Evolutionary conservation across 2,888 invertebrate genomes (phyloP), one percentile per base, ranked within the genome.

Genomic region (Leucophora obtusa): DNA sequence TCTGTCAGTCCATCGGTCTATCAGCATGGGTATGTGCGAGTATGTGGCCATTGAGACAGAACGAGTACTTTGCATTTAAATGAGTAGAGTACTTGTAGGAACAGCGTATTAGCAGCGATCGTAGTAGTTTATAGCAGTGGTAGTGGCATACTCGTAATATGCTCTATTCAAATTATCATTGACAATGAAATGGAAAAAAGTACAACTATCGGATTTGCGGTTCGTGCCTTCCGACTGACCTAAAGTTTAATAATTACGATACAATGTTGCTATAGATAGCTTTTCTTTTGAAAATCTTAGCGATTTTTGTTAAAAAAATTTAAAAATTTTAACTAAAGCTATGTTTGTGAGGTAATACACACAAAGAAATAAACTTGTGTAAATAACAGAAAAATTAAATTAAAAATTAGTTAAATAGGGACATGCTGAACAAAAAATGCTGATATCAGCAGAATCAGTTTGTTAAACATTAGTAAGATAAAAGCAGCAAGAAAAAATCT

Each of bases 161-260:
- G 58, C 53, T 54, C 59, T 68, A 72, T 59, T 28, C 21, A 70
- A 65, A 71, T 60, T 70, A 74, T 74, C 73, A 77, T 70, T 77
- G 77, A 66, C 77, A 81, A 70, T 81, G 73, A 77, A 77, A 50
- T 70, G 47, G 71, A 59, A 43, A 66, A 47, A 59, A 63, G 8
- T 28, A 53, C 11, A 43, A 75, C 76, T 87, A 87, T 87, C 87
- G 88, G 87, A 87, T 86, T 86, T 87, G 85, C 87, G 88, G 86
- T 87, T 87, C 87, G 86, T 87, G 87, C 86, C 83, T 84, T 83
- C 82, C 69, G 71, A 81, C 71, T 84, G 83, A 77, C 73, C 77
- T 50, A 66, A 69, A 70, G 60, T 70, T 68, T 21, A 77, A 51
- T 43, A 74, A 73, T 70, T 72, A 68, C 28, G 15, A 53, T 28